phyloP scores from a whole-genome alignment of 2,113 vertebrate species.

The Carassius carassius region DNA sequence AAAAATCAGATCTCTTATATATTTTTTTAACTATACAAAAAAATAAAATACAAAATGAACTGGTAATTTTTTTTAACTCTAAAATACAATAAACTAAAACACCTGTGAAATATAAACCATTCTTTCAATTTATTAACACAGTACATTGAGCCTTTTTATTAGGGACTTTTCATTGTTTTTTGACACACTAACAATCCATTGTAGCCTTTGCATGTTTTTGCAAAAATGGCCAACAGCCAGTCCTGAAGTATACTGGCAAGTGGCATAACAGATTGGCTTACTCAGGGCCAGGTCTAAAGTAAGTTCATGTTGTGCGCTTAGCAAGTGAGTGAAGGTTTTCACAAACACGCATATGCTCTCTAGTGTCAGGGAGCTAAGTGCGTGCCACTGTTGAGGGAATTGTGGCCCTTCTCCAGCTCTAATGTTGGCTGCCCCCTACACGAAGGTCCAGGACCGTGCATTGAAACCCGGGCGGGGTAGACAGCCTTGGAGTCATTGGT shows the following conservation, averaged over 20 bases:
- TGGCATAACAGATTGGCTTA: not conserved
- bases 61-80: not conserved
- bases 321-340: not conserved
- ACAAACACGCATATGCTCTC: conserved; percentile 8
- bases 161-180: not conserved
- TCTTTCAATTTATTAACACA: not conserved
- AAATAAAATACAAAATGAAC: too few species aligned
- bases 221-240: not conserved
- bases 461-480: conserved; percentile 51
- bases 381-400: conserved; percentile 28
- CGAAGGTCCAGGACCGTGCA: conserved; percentile 37
- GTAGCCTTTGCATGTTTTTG: conserved; percentile 8
- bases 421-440: conserved; percentile 29
- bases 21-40: too few species aligned
- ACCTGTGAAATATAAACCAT: not conserved
- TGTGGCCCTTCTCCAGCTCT: conserved; percentile 44
- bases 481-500: conserved; percentile 47
- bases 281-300: conserved; percentile 27
- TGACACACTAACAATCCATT: not conserved
- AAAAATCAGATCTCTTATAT: too few species aligned
- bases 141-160: not conserved
- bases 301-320: conserved; percentile 25
- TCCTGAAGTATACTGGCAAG: not conserved
- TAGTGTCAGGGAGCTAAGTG: conserved; percentile 45
- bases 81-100: not conserved